A percentile compares a stretch with the other conserved stretches of the same genome.
Evolutionary conservation across 2,888 invertebrate genomes (phyloP).

Genomic region (Sturmia bella): DNA sequence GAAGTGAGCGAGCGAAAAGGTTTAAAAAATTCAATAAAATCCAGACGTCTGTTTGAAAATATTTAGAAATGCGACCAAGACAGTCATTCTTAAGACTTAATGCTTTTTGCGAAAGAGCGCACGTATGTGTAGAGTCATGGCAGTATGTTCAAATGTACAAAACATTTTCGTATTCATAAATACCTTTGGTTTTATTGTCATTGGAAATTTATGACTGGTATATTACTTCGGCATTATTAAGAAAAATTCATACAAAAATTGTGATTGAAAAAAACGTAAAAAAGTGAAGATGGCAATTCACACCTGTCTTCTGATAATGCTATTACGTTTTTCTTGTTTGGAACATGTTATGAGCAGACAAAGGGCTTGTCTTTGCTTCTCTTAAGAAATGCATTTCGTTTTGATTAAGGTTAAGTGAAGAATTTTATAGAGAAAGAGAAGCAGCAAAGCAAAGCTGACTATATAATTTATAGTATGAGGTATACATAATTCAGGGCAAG

Average conservation of each 20-base stretch:
- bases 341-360: too few species aligned
- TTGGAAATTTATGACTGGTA: background rate
- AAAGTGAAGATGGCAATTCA: background rate
- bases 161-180: background rate
- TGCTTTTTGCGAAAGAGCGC: background rate
- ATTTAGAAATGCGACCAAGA: slow-evolving; percentile 33
- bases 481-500: too few species aligned
- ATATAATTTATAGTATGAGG: too few species aligned
- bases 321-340: background rate
- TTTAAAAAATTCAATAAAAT: slow-evolving; percentile 57
- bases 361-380: too few species aligned
- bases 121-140: background rate
- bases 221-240: background rate
- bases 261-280: background rate
- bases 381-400: too few species aligned
- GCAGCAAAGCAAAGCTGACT: too few species aligned
- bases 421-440: too few species aligned
- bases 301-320: background rate
- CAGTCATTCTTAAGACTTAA: slow-evolving; percentile 11
- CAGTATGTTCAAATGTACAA: background rate
- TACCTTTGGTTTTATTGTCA: background rate
- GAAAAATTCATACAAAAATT: background rate
- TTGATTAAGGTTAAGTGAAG: too few species aligned
- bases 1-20: background rate
- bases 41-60: slow-evolving; percentile 60